Percentiles rank a stretch among this genome's conserved stretches.
phyloP scores from a whole-genome alignment of 37 sponge, comb jelly and placozoan genomes.

The Agelas oroides region DNA sequence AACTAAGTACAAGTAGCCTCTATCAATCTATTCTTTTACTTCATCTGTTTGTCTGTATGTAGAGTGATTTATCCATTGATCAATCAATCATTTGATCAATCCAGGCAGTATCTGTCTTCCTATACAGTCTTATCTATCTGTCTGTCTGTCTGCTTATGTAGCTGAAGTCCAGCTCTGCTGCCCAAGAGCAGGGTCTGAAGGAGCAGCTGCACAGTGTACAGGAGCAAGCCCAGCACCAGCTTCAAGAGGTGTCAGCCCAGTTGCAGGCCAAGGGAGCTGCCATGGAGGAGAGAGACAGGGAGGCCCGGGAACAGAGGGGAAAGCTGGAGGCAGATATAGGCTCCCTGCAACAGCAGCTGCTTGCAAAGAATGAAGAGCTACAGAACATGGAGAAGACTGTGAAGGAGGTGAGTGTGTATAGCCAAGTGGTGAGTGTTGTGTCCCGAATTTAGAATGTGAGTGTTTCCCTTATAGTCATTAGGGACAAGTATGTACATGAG shows the following conservation, averaged over 20 bases:
- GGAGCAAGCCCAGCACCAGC: constrained; percentile 58
- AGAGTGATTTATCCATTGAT: too few species aligned
- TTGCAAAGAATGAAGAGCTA: constrained; percentile 10
- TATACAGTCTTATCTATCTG: neutral
- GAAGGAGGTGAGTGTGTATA: constrained; percentile 13
- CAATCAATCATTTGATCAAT: too few species aligned
- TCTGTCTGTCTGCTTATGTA: neutral
- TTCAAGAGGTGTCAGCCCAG: constrained; percentile 45
- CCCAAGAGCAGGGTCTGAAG: constrained; percentile 45
- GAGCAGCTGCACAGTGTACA: constrained; percentile 50
- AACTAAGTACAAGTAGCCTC: too few species aligned
- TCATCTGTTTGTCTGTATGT: too few species aligned
- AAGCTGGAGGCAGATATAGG: constrained; percentile 24
- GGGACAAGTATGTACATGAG: too few species aligned
- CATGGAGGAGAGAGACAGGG: constrained; percentile 9
- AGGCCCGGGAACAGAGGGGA: constrained; percentile 26
- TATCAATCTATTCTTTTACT: too few species aligned
- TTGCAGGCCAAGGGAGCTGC: constrained; percentile 30
- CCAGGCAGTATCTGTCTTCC: too few species aligned
- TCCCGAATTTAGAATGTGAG: too few species aligned
- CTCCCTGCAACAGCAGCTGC: constrained; percentile 17
- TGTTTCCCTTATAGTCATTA: too few species aligned
- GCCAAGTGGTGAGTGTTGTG: too few species aligned
- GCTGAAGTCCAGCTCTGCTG: constrained; percentile 3
- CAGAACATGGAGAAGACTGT: neutral